These are phyloP conservation scores for Rostratula benghalensis DNA, from an alignment of 2,113 vertebrate species.

Conservation along the genomic window DNA sequence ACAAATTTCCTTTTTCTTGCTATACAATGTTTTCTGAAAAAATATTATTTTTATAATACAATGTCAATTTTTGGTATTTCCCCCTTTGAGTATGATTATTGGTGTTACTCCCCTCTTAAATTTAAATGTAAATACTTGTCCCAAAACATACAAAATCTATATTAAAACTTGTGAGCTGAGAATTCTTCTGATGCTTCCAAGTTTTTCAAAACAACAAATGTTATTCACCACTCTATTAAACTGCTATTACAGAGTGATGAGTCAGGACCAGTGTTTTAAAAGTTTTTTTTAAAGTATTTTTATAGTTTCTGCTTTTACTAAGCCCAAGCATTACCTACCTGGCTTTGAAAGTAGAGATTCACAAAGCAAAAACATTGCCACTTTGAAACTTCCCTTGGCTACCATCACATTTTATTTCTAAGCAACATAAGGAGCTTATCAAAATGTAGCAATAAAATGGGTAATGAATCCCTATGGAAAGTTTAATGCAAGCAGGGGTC, in stretches of 20 bases:
- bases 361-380: neutral
- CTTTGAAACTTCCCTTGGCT: neutral
- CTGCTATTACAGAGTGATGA: neutral
- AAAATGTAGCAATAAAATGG: conserved; percentile 2
- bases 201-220: neutral
- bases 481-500: neutral
- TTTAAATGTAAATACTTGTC: neutral
- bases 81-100: neutral
- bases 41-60: neutral
- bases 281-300: conserved; percentile 35
- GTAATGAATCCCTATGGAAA: neutral
- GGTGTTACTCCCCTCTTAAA: neutral
- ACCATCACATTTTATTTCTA: neutral
- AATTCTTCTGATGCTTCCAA: neutral
- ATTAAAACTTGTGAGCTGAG: neutral
- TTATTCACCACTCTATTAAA: neutral
- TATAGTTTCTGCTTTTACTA: conserved; percentile 4
- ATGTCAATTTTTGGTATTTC: neutral
- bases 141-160: neutral
- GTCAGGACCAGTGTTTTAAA: neutral
- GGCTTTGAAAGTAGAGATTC: conserved; percentile 3
- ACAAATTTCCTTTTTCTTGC: neutral
- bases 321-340: neutral
- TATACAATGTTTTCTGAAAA: neutral
- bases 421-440: conserved; percentile 13